These are phyloP conservation scores for Panthera uncia DNA, from an alignment of 2,113 vertebrate species.

Conservation along the genomic window DNA sequence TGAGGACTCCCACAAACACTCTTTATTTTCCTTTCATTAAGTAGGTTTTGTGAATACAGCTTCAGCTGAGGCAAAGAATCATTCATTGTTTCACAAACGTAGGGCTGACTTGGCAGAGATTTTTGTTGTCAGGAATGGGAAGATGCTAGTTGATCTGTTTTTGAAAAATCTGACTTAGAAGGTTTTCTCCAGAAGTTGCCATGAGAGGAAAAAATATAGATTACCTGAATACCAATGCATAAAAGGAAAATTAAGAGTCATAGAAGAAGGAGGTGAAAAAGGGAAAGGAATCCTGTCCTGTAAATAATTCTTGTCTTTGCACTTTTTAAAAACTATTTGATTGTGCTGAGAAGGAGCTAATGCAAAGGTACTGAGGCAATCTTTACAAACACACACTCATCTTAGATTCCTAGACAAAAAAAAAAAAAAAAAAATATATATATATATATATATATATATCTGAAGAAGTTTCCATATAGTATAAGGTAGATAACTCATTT, in stretches of 20 bases:
- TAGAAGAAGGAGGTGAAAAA: neutral
- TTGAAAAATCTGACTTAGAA: neutral
- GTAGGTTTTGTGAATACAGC: neutral
- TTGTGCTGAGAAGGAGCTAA: neutral
- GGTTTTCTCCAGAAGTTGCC: neutral
- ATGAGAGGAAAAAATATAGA: neutral
- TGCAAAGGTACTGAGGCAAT: neutral
- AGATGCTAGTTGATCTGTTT: neutral
- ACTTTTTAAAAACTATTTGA: neutral
- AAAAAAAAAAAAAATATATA: no score
- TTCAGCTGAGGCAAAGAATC: constrained; percentile 48
- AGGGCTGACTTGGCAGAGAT: neutral
- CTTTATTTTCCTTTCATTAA: constrained; percentile 67
- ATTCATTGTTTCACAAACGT: constrained; percentile 47
- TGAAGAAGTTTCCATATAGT: neutral
- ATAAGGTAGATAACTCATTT: neutral
- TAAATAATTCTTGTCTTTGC: neutral
- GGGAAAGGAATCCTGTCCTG: neutral
- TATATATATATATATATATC: no score
- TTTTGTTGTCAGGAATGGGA: neutral
- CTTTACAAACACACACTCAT: neutral
- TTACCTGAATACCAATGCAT: neutral
- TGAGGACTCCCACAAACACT: constrained; percentile 68
- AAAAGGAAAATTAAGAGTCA: neutral
- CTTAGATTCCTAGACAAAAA: neutral